A percentile compares a stretch with the other conserved stretches of the same genome.
Conservation (phyloP, 2,888 invertebrate species). For the Yponomeuta malinellus region DNA sequence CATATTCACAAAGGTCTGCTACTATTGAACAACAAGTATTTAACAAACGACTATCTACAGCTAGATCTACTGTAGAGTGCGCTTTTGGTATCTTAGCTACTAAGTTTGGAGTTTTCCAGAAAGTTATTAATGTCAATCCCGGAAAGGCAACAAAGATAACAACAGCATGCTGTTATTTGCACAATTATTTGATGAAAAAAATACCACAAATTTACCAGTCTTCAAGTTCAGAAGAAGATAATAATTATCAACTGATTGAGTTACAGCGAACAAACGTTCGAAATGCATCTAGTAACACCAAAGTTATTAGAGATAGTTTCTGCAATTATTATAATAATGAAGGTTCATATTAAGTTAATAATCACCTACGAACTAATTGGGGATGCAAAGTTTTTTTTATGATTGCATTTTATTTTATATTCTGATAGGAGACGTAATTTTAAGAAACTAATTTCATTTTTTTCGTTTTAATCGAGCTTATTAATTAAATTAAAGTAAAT, state of each 20-base stretch:
- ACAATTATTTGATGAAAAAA: no score
- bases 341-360: constrained; percentile 19
- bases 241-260: constrained; percentile 1
- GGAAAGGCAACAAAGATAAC: no score
- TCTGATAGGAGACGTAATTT: no score
- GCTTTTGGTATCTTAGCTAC: constrained; percentile 22
- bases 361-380: constrained; percentile 7
- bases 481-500: no score
- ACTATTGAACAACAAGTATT: constrained; percentile 25
- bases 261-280: background rate
- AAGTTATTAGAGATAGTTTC: constrained; percentile 16
- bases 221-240: background rate
- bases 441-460: no score
- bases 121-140: constrained; percentile 9
- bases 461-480: no score
- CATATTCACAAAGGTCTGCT: constrained; percentile 29
- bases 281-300: background rate
- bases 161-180: no score
- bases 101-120: constrained; percentile 10
- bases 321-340: constrained; percentile 20
- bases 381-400: no score
- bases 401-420: no score
- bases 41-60: constrained; percentile 27
- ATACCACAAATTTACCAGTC: constrained; percentile 13
- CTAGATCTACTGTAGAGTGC: constrained; percentile 27